A percentile compares a stretch with the other conserved stretches of the same genome.
These are phyloP conservation scores for Aleiodes alternator DNA, from an alignment of 2,888 invertebrate species.

Conservation along the genomic window DNA sequence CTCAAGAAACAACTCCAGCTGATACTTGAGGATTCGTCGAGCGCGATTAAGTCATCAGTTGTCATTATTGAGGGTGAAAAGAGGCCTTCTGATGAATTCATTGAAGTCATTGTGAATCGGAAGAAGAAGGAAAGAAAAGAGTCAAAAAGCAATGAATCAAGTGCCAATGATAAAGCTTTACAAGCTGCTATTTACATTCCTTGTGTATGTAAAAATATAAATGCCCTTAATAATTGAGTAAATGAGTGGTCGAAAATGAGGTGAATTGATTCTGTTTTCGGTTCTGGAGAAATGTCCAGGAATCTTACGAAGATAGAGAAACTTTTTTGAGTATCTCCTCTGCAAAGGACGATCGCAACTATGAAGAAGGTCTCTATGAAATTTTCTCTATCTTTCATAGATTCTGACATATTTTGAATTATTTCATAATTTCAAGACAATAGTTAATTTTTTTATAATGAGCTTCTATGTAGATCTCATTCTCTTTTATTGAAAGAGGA, in stretches of 20 bases:
- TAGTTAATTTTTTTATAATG: too few species aligned
- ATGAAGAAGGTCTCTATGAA: too few species aligned
- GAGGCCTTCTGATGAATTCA: constrained; percentile 79
- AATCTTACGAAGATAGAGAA: background rate
- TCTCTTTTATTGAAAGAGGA: too few species aligned
- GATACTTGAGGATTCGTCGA: constrained; percentile 79
- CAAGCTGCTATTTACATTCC: constrained; percentile 84
- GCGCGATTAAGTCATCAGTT: constrained; percentile 80
- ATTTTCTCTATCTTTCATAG: too few species aligned
- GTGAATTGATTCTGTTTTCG: too few species aligned
- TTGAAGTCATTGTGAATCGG: constrained; percentile 82
- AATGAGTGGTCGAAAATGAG: background rate
- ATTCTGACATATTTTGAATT: too few species aligned
- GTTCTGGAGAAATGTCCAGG: too few species aligned
- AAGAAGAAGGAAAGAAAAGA: constrained; percentile 77
- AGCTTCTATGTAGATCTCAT: too few species aligned
- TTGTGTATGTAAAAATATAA: constrained; percentile 78
- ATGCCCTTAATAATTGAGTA: constrained; percentile 32
- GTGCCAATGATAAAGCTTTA: constrained; percentile 76
- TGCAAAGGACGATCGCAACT: too few species aligned
- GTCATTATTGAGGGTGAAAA: constrained; percentile 86
- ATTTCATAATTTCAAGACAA: too few species aligned
- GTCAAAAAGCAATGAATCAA: constrained; percentile 75
- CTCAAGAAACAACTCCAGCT: constrained; percentile 84
- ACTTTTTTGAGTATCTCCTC: background rate